phyloP scores from a whole-genome alignment of 2,113 vertebrate genomes.

The Apteryx owenii region DNA sequence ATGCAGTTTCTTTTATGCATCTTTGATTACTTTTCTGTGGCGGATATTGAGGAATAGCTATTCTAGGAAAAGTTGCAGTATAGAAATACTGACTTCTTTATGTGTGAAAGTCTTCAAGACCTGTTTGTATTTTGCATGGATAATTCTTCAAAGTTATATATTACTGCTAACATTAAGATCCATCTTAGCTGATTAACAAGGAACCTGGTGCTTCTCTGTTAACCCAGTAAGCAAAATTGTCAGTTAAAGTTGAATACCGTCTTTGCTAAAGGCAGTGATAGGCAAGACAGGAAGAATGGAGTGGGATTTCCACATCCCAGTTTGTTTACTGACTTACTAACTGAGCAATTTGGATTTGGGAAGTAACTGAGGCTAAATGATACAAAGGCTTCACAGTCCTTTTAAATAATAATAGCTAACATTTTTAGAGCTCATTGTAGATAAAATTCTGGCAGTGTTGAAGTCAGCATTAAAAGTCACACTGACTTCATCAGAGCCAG shows the following conservation, averaged over 20 bases:
- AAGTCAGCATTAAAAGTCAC: neutral
- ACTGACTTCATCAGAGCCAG: neutral
- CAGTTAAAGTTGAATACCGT: constrained; percentile 9
- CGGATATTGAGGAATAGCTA: neutral
- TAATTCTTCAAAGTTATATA: constrained; percentile 6
- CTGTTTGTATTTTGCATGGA: neutral
- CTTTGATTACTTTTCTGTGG: neutral
- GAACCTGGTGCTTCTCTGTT: neutral
- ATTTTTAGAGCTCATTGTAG: neutral
- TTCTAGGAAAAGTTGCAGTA: neutral
- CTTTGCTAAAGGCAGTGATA: neutral
- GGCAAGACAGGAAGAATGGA: neutral
- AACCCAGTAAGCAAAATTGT: neutral
- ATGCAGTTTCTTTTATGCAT: neutral
- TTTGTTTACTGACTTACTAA: neutral
- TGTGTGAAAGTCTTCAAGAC: neutral
- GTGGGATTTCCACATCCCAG: neutral
- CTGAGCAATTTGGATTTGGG: neutral
- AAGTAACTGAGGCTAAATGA: neutral
- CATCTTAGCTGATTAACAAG: neutral
- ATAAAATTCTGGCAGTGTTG: neutral
- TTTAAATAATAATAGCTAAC: neutral
- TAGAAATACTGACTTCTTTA: neutral
- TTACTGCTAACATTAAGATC: neutral
- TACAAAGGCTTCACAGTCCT: neutral